phyloP scores from a whole-genome alignment of 2,113 vertebrate species.

The Amblyornis subalaris region DNA sequence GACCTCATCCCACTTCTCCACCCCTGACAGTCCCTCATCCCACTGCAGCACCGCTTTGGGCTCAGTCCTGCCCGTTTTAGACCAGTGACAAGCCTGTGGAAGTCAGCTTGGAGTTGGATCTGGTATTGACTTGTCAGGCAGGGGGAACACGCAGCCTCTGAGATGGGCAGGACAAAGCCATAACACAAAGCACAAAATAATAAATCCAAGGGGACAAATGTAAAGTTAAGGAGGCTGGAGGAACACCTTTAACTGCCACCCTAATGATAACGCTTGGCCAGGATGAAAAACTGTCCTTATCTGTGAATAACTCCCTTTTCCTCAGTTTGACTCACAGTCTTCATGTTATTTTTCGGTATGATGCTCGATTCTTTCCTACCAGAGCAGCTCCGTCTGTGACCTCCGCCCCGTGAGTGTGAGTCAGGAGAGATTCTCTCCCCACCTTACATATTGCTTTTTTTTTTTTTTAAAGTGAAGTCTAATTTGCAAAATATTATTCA shows the following conservation, averaged over 20 bases:
- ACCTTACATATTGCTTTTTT: background rate
- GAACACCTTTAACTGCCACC: background rate
- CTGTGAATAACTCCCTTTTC: background rate
- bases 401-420: background rate
- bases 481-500: slow-evolving; percentile 43
- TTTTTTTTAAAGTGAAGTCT: background rate
- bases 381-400: background rate
- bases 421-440: slow-evolving; percentile 1
- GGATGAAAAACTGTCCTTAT: background rate
- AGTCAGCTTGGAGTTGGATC: background rate
- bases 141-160: accelerated
- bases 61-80: background rate
- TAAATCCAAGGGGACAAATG: background rate
- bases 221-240: background rate
- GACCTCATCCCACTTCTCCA: background rate
- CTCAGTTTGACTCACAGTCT: background rate
- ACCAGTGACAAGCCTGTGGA: background rate
- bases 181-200: background rate
- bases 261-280: accelerated
- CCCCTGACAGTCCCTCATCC: accelerated
- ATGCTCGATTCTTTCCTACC: background rate
- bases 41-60: accelerated
- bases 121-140: background rate
- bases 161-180: background rate
- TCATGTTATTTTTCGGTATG: background rate